phyloP scores from a whole-genome alignment of 2,888 invertebrate genomes.

The Junonia oenone region DNA sequence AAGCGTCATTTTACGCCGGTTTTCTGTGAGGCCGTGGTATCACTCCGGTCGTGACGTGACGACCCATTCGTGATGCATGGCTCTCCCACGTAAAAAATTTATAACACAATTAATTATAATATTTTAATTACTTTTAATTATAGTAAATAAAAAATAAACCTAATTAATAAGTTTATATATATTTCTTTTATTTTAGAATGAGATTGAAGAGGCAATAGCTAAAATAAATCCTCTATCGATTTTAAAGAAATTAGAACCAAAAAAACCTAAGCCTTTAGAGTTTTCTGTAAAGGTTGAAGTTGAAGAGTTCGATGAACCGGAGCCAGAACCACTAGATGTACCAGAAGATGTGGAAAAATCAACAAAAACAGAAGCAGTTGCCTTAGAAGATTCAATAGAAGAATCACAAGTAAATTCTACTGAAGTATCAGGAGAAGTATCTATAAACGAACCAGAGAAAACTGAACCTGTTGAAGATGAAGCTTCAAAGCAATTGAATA shows the following conservation, averaged over 20 bases:
- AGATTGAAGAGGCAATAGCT: constrained; percentile 23
- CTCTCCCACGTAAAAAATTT: too few species aligned
- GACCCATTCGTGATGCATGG: too few species aligned
- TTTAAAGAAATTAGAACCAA: constrained; percentile 9
- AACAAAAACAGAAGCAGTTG: background rate
- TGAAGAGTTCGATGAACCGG: constrained; percentile 28
- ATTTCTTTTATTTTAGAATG: constrained; percentile 20
- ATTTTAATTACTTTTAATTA: too few species aligned
- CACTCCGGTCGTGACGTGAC: too few species aligned
- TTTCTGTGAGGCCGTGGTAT: too few species aligned
- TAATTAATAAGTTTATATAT: background rate
- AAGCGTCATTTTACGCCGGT: too few species aligned
- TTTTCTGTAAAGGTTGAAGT: constrained; percentile 37
- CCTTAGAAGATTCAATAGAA: background rate
- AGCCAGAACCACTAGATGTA: background rate
- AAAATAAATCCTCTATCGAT: constrained; percentile 18
- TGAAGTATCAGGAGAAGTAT: too few species aligned
- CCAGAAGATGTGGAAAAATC: background rate
- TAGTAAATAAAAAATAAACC: too few species aligned
- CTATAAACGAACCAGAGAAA: too few species aligned
- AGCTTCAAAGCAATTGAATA: background rate
- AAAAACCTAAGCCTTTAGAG: constrained; percentile 8
- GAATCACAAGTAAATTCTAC: too few species aligned
- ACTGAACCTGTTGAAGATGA: background rate
- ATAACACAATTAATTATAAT: too few species aligned